Base-by-base conservation (phyloP, 2,888 invertebrate species). In the Corythucha ciliata region DNA sequence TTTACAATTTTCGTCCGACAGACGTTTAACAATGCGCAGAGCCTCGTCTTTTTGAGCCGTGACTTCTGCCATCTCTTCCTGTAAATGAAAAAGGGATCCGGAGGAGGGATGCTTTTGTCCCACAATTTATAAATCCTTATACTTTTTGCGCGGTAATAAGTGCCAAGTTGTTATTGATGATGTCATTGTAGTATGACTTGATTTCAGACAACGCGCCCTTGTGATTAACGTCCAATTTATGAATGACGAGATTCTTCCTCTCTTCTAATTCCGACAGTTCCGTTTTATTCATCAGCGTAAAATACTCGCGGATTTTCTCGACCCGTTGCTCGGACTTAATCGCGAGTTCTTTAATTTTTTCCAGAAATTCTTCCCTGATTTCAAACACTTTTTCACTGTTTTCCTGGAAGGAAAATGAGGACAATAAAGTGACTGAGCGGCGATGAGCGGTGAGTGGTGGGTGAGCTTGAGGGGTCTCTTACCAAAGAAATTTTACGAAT, bases 121-220 rank as follows among this genome's bases (percentile, higher is more conserved):
- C 8, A 10, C 29, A 29, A 29, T 10, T 10, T 12, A 29, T 10
- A 12, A 37, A 10, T n/a, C n/a, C n/a, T 8, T 37, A 16, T 12
- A 56, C 55, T 72, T 93, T 94, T 27, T 94, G 72, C 60, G 86
- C 86, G 65, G 85, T 85, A 53, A 94, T 93, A 2, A 94, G 72
- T 0, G 90, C 87, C 58, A 94, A 73, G 69, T 94, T 94, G 67
- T 93, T 93, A 12, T 91, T 72, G 0, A 91, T 91, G 47, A 94
- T 92, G 63, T 93, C 91, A 63, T 92, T 92, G 65, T 93, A 96
- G 70, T 93, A 94, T 68, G 84, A 87, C 67, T 92, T 93, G 71
- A 94, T 81, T 66, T 93, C 89, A 36, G 79, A 76, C 66, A 91
- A 89, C 0, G 88, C 83, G 60, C 78, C 78, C 57, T 90, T 89